phyloP scores from a whole-genome alignment of 2,888 invertebrate genomes.

The Orchesella flavescens region DNA sequence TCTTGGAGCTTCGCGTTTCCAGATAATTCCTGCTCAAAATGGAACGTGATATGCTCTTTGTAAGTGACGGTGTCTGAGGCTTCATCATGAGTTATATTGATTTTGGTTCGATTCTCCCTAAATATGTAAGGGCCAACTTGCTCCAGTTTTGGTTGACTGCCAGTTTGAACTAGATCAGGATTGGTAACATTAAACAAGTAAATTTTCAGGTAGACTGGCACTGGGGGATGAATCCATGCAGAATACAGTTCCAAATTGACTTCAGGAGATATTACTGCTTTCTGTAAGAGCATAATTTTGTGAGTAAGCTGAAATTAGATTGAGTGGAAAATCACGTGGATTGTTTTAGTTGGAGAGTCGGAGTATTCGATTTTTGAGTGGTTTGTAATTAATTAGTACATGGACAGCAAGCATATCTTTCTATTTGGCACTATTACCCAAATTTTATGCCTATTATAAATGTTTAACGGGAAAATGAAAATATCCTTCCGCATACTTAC shows the following conservation, averaged over 20 bases:
- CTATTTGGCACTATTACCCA: no score
- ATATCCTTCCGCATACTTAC: no score
- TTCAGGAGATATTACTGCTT: constrained; percentile 40
- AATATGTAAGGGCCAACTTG: constrained; percentile 65
- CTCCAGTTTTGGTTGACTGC: constrained; percentile 49
- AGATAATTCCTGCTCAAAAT: constrained; percentile 41
- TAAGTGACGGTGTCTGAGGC: constrained; percentile 35
- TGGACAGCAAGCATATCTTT: no score
- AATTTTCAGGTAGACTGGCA: constrained; percentile 59
- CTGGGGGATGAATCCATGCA: constrained; percentile 41
- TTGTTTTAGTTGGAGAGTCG: no score
- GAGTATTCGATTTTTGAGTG: no score
- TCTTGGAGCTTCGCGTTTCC: constrained; percentile 26
- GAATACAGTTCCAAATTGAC: constrained; percentile 37
- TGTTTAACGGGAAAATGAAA: no score
- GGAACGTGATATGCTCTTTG: constrained; percentile 43
- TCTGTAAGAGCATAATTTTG: constrained; percentile 15
- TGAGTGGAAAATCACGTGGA: no score
- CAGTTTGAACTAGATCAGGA: constrained; percentile 48
- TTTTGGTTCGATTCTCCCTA: constrained; percentile 41
- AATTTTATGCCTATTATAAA: no score
- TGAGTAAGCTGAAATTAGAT: no score
- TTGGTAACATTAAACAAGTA: constrained; percentile 64
- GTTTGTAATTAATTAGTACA: no score
- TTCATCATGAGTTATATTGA: constrained; percentile 19